Base-by-base conservation (phyloP, 2,888 invertebrate genomes). In the Agonopterix heracliana region DNA sequence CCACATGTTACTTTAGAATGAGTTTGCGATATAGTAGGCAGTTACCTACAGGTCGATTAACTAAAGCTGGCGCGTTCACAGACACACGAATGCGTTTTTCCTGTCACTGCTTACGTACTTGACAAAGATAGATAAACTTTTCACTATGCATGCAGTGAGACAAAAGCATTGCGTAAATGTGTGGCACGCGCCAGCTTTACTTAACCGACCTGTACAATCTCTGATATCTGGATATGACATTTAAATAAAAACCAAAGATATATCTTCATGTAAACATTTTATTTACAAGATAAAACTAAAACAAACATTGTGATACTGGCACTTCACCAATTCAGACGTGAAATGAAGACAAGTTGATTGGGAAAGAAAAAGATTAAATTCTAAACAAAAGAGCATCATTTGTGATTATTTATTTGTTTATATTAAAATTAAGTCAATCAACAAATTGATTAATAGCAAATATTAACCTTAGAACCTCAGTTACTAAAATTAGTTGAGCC, bases 261-360 rank as follows among this genome's bases (percentile, higher is more conserved):
- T 45, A 9, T 35, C 47, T 46, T 49, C 44, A 48, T 62, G 44
- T 60, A 61, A 61, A 60, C 59, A 49, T 11, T 9, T 71, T 69
- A 71, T 71, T 68, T 55, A 60, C 60, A 59, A 41, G 47, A 50
- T 47, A 48, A 48, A 57, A 46, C 36, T 34, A 57, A 53, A 41
- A 46, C 53, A 54, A 56, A 50, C 53, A 54, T 58, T 61, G 60
- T 58, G 58, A 60, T 60, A 52, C 53, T 54, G 54, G 53, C 45
- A 46, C 50, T 51, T 47, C 55, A 51, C 45, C 52, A 54, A 50
- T 50, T 49, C 47, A 17, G 54, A 55, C 45, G 35, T 38, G 38
- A 38, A 48, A 52, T 54, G 46, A 36, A 42, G 35, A 47, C 41
- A 44, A 13, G 45, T 34, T 12, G 3, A 34, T 44, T 5, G 34